phyloP scores from a whole-genome alignment of 2,888 invertebrate species.

The Uropetala carovei region DNA sequence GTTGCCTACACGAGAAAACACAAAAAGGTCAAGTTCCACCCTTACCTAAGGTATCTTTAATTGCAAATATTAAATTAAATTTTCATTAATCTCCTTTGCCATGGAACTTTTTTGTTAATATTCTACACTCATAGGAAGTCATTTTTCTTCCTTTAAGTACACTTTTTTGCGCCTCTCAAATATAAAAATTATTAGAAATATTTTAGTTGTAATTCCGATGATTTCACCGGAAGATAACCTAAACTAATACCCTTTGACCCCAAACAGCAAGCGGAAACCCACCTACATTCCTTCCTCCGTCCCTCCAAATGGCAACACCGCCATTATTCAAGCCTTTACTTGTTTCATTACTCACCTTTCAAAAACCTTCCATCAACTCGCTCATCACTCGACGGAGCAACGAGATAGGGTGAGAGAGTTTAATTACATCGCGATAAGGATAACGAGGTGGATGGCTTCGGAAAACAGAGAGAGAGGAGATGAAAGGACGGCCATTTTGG shows the following conservation, averaged over 20 bases:
- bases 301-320: constrained; percentile 16
- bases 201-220: no score
- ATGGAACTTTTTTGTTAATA: no score
- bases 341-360: constrained; percentile 60
- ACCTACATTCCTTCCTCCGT: not conserved
- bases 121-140: no score
- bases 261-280: not conserved
- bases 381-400: not conserved
- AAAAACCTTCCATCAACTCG: constrained; percentile 43
- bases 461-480: constrained; percentile 7
- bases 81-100: no score
- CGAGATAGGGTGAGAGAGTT: not conserved
- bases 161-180: no score
- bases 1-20: no score
- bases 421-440: constrained; percentile 58
- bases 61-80: no score
- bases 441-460: constrained; percentile 54
- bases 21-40: no score
- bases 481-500: not conserved
- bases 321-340: constrained; percentile 50
- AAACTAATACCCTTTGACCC: not conserved
- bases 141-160: no score
- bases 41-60: no score
- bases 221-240: no score
- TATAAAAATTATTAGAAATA: no score